These are phyloP conservation scores for Chymomyza costata DNA, from an alignment of 1,140 invertebrate species.

Conservation along the genomic window DNA sequence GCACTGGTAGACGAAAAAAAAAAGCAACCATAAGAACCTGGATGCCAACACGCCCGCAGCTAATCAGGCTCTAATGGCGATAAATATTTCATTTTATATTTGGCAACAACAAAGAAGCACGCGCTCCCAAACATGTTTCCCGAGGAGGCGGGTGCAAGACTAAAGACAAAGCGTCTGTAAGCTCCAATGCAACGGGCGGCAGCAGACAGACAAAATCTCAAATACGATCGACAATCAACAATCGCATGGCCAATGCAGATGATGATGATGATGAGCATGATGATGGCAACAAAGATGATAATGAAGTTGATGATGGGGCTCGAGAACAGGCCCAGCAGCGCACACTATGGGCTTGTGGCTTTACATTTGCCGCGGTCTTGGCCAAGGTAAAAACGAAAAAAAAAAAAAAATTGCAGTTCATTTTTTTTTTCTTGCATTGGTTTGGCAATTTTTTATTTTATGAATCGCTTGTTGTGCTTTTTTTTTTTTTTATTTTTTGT, in stretches of 20 bases:
- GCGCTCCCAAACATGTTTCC: constrained; percentile 19
- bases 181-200: constrained; percentile 20
- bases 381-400: too few species aligned
- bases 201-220: constrained; percentile 40
- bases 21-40: constrained; percentile 16
- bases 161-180: constrained; percentile 40
- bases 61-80: constrained; percentile 71
- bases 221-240: constrained; percentile 42
- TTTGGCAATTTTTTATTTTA: constrained; percentile 54
- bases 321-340: background rate
- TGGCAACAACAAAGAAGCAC: constrained; percentile 31
- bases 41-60: constrained; percentile 62
- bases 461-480: constrained; percentile 35
- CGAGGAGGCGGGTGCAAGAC: constrained; percentile 6
- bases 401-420: too few species aligned
- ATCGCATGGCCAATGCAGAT: too few species aligned
- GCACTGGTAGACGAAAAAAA: constrained; percentile 11
- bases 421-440: background rate
- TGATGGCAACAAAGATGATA: constrained; percentile 27
- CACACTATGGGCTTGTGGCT: constrained; percentile 16
- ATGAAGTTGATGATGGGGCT: constrained; percentile 39
- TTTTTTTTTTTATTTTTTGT: too few species aligned
- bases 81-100: constrained; percentile 69
- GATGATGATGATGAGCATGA: constrained; percentile 36
- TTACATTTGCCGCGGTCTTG: too few species aligned